A percentile compares a stretch with the other conserved stretches of the same genome.
phyloP scores from a whole-genome alignment of 2,113 vertebrate genomes.

The Australoheros scitulus region DNA sequence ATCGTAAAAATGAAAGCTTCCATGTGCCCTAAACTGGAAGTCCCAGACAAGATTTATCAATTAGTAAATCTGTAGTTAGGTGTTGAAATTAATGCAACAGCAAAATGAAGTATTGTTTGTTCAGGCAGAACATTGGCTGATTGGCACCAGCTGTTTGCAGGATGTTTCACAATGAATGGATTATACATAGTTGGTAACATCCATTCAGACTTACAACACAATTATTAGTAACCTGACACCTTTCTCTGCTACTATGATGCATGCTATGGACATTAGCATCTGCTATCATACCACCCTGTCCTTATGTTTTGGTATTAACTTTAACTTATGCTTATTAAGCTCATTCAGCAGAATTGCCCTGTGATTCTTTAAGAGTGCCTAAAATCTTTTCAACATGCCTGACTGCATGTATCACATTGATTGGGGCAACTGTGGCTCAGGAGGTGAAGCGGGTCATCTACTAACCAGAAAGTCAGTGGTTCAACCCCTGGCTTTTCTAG shows the following conservation, averaged over 20 bases:
- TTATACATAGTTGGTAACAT: background rate
- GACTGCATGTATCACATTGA: too few relatives aligned
- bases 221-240: background rate
- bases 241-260: background rate
- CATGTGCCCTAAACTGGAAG: background rate
- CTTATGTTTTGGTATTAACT: background rate
- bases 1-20: background rate
- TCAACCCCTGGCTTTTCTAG: too few relatives aligned
- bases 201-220: background rate
- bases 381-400: background rate
- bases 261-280: background rate
- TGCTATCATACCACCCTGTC: background rate
- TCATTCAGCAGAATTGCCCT: background rate
- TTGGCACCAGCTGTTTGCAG: slow-evolving; percentile 7
- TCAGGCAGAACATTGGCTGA: background rate
- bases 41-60: background rate
- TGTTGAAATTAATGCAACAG: background rate
- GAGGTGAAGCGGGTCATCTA: too few relatives aligned
- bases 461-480: too few relatives aligned
- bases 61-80: background rate
- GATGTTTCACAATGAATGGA: background rate
- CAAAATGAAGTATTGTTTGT: background rate
- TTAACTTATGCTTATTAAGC: background rate
- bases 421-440: too few relatives aligned
- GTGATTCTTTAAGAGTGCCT: background rate